Percentiles rank a stretch among this genome's conserved stretches.
Conservation (phyloP, 2,797 vertebrate species). For the Gambusia yucatana region DNA sequence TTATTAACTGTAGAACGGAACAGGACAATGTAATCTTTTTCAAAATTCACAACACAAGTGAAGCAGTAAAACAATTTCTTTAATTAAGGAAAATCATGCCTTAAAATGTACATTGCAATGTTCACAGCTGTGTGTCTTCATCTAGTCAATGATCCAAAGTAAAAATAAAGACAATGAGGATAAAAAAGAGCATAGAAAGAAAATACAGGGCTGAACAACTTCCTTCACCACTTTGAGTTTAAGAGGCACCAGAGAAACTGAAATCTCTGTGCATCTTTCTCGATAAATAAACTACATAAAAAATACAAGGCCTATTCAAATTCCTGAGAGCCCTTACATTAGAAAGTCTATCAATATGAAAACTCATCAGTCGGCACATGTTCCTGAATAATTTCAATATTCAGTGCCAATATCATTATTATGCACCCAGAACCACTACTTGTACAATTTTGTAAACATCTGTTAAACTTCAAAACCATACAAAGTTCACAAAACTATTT, state of each 20-base stretch:
- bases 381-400: constrained; percentile 65
- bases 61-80: constrained; percentile 64
- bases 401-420: constrained; percentile 77
- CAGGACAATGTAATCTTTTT: constrained; percentile 32
- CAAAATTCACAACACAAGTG: constrained; percentile 42
- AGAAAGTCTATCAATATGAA: constrained; percentile 53
- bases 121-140: constrained; percentile 78
- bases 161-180: constrained; percentile 31
- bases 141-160: constrained; percentile 52
- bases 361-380: constrained; percentile 63
- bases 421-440: constrained; percentile 71
- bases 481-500: constrained; percentile 68
- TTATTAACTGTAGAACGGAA: constrained; percentile 30
- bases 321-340: constrained; percentile 79
- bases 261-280: constrained; percentile 46
- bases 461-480: constrained; percentile 63
- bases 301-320: constrained; percentile 70
- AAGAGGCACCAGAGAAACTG: constrained; percentile 42
- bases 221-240: constrained; percentile 61
- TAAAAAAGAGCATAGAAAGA: constrained; percentile 14
- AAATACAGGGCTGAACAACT: constrained; percentile 44
- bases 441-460: constrained; percentile 75
- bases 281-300: constrained; percentile 70
- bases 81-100: constrained; percentile 79
- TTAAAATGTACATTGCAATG: constrained; percentile 77